Conservation (phyloP, 2,797 vertebrate genomes). For the Eulemur rubriventer region DNA sequence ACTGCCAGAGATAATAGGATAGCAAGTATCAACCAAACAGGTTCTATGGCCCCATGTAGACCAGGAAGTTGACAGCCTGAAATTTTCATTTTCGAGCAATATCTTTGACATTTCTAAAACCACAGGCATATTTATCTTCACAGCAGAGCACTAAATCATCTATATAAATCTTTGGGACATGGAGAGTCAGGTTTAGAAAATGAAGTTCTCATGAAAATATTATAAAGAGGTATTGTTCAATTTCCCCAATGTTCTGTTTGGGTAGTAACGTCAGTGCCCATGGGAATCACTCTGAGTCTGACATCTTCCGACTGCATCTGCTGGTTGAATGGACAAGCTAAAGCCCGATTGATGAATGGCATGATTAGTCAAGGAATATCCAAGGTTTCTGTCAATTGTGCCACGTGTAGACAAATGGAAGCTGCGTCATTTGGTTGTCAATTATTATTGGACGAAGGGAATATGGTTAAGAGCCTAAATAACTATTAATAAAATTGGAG, state of each 20-base stretch:
- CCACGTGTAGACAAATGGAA: not conserved
- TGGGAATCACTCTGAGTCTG: not conserved
- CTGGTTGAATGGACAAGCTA: not conserved
- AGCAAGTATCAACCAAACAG: not conserved
- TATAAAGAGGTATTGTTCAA: not conserved
- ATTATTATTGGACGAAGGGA: not conserved
- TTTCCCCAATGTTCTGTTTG: not conserved
- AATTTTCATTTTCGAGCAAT: not conserved
- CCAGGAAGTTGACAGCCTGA: not conserved
- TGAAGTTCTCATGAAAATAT: not conserved
- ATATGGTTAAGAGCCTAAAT: not conserved
- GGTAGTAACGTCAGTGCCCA: not conserved
- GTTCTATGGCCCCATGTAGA: not conserved
- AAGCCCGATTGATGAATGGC: not conserved
- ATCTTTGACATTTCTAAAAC: constrained; percentile 24
- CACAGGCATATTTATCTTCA: not conserved
- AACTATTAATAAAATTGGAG: not conserved
- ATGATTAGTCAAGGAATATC: not conserved
- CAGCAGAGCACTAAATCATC: not conserved
- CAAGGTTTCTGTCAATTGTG: not conserved
- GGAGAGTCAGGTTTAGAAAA: not conserved
- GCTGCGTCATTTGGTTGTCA: not conserved
- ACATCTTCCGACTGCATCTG: not conserved
- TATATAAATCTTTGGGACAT: not conserved
- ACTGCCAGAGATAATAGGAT: not conserved